Percentiles rank a stretch among this genome's conserved stretches.
Conservation (phyloP, 1,140 invertebrate species). For the Hyles euphorbiae region DNA sequence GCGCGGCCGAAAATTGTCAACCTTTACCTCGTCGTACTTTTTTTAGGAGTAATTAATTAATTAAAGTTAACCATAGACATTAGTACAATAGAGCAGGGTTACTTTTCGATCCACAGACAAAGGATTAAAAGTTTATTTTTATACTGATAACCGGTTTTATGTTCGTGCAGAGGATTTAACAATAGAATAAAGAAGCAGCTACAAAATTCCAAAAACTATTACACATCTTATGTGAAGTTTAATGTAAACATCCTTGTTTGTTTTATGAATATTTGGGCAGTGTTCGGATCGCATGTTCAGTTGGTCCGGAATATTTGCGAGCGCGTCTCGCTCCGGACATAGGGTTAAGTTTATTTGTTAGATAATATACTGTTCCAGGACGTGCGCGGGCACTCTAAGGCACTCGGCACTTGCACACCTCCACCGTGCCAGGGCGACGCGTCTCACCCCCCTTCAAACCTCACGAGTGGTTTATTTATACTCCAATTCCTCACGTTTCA, state of each 20-base stretch:
- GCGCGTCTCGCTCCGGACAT: constrained; percentile 39
- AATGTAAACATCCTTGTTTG: constrained; percentile 66
- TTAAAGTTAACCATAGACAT: constrained; percentile 72
- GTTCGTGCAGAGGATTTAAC: constrained; percentile 65
- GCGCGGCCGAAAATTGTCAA: constrained; percentile 63
- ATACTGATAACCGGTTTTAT: constrained; percentile 72
- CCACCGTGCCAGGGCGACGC: constrained; percentile 37
- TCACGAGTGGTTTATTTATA: too few relatives aligned
- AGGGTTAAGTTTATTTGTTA: constrained; percentile 73
- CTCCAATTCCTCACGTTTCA: background rate
- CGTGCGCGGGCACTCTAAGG: constrained; percentile 39
- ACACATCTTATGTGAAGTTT: constrained; percentile 62
- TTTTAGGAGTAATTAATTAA: constrained; percentile 74
- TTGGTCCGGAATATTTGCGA: constrained; percentile 48
- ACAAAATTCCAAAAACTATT: constrained; percentile 63
- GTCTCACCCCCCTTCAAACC: constrained; percentile 12
- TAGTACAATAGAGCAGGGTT: constrained; percentile 75
- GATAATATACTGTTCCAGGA: constrained; percentile 66
- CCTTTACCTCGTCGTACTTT: constrained; percentile 71
- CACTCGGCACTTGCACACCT: constrained; percentile 1
- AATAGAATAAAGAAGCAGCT: constrained; percentile 58
- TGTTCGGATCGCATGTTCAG: constrained; percentile 55
- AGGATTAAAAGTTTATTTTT: constrained; percentile 71
- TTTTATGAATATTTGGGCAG: constrained; percentile 59
- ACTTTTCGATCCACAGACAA: constrained; percentile 74